phyloP scores from a whole-genome alignment of 2,888 invertebrate species.

The Philereme vetulata region DNA sequence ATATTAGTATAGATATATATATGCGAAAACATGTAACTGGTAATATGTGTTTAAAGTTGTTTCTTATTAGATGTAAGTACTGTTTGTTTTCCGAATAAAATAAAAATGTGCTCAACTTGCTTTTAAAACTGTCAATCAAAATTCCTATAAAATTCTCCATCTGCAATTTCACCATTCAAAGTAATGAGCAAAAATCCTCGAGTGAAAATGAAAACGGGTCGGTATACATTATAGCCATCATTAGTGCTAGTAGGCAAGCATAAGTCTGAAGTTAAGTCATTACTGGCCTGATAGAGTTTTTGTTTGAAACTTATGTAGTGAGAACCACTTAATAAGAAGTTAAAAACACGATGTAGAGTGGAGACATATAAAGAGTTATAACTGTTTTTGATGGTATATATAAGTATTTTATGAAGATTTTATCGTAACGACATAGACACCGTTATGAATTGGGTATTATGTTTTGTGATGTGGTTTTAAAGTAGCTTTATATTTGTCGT shows the following conservation, averaged over 20 bases:
- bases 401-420: conserved; percentile 55
- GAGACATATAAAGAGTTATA: conserved; percentile 49
- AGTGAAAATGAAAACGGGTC: conserved; percentile 29
- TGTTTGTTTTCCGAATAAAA: too few species aligned
- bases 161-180: conserved; percentile 19
- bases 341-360: conserved; percentile 43
- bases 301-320: conserved; percentile 17
- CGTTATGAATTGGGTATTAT: conserved; percentile 43
- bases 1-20: too few species aligned
- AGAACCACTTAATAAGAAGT: conserved; percentile 32
- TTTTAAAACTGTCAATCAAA: conserved; percentile 11
- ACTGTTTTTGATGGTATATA: conserved; percentile 58
- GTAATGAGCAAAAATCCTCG: conserved; percentile 22
- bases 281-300: conserved; percentile 29
- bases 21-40: too few species aligned
- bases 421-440: conserved; percentile 49
- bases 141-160: conserved; percentile 9
- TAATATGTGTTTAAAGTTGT: too few species aligned
- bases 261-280: conserved; percentile 30
- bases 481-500: neutral
- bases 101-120: too few species aligned
- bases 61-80: too few species aligned
- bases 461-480: conserved; percentile 4
- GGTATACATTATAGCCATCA: conserved; percentile 19
- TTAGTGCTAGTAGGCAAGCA: conserved; percentile 26